Base-by-base conservation (phyloP, 2,888 invertebrate genomes). In the Clepsis dumicolana region DNA sequence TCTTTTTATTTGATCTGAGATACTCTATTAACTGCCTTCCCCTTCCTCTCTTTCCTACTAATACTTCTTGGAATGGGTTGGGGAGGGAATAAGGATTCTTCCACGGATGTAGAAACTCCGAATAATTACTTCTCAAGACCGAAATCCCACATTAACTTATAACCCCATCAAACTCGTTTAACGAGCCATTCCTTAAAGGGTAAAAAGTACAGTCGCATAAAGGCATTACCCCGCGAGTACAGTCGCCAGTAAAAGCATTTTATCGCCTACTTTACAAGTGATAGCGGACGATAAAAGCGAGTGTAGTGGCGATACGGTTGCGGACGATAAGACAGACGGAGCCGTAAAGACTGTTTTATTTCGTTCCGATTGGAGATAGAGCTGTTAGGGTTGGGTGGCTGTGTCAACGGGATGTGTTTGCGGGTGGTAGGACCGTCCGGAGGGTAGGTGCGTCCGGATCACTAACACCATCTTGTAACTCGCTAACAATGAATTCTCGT, bases 201-300 rank as follows among this genome's bases (percentile, higher is more conserved):
- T 12, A 59, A 64, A 68, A 68, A 53, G 63, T 53, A 63, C 63
- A 38, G 50, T 50, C 60, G 54, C 59, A 32, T 68, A 68, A 68
- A 59, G 41, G 59, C 59, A 59, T 59, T 59, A 41, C 59, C 41
- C 14, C n/a, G 41, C 64, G 52, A 59, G 65, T 70, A 65, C 64
- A 72, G 69, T 71, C 71, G 53, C 53, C 52, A 50, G 53, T 73
- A 70, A 75, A 74, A 75, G 75, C 68, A 67, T 75, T 78, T 80
- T 79, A 80, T 71, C 62, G 71, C 69, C 69, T 72, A 73, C 72
- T 78, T 76, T 75, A 78, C 75, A 76, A 73, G 74, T 72, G 73
- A 75, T 74, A 71, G 71, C 69, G 71, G 10, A 41, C 66, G 71
- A 76, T 78, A 77, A 78, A 76, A 72, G 65, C 70, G 74, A 65